Percentiles rank a stretch among this genome's conserved stretches.
These are phyloP conservation scores for Thalassarche chlororhynchos DNA, from an alignment of 2,113 vertebrate genomes.

Conservation along the genomic window DNA sequence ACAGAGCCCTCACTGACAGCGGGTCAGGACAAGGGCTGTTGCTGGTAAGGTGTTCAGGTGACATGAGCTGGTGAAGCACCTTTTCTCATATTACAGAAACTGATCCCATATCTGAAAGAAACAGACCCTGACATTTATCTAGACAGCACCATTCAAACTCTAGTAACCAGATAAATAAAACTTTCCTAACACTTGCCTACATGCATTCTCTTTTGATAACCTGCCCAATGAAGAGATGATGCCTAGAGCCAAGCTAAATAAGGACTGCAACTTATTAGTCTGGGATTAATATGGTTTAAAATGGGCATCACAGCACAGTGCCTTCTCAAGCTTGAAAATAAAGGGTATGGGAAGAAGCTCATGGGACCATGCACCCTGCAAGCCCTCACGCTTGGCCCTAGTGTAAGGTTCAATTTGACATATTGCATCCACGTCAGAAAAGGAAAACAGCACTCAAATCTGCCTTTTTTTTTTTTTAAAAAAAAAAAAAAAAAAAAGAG, in stretches of 20 bases:
- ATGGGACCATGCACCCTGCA: neutral
- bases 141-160: neutral
- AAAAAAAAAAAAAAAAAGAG: no score
- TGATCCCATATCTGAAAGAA: neutral
- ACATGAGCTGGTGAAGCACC: neutral
- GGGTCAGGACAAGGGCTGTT: neutral
- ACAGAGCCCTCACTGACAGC: neutral
- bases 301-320: neutral
- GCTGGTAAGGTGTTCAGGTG: neutral
- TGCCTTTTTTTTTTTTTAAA: neutral
- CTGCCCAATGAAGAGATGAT: neutral
- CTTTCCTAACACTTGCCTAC: neutral
- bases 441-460: neutral
- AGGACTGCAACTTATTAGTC: neutral
- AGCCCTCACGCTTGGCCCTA: neutral
- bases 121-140: neutral
- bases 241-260: neutral
- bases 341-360: neutral
- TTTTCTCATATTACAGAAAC: neutral
- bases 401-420: neutral
- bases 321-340: neutral
- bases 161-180: neutral
- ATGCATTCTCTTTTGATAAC: neutral
- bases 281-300: neutral
- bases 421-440: neutral